Percentiles rank a stretch among this genome's conserved stretches.
These are phyloP conservation scores for Vicugna pacos DNA, from an alignment of 2,113 vertebrate genomes.

Conservation along the genomic window DNA sequence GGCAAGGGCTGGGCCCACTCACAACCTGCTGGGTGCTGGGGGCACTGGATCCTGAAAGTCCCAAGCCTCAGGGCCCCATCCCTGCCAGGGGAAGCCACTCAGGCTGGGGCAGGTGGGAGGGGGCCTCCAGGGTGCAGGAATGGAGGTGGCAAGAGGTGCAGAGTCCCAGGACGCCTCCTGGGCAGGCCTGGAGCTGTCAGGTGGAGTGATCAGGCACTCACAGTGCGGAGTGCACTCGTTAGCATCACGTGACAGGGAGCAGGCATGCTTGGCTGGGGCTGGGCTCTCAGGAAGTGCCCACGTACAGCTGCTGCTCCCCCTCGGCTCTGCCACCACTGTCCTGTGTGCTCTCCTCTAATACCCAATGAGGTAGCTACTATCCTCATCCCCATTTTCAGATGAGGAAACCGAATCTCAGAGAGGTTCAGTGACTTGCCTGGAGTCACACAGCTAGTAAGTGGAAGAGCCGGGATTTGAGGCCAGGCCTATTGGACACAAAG, in stretches of 20 bases:
- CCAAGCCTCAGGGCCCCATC: neutral
- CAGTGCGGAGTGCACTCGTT: rapidly evolving
- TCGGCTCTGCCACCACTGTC: neutral
- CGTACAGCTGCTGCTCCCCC: too few species aligned
- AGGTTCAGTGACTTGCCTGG: neutral
- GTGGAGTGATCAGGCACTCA: neutral
- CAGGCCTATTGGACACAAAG: neutral
- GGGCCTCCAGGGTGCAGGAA: neutral
- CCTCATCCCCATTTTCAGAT: neutral
- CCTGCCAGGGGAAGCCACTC: neutral
- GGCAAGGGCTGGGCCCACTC: neutral
- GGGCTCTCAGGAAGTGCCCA: too few species aligned
- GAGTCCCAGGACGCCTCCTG: neutral
- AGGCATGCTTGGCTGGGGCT: too few species aligned
- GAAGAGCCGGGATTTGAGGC: neutral
- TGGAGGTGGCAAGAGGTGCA: too few species aligned
- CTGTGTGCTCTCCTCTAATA: neutral
- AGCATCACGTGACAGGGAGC: neutral
- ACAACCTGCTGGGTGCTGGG: neutral
- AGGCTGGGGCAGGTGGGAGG: too few species aligned
- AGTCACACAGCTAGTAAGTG: neutral
- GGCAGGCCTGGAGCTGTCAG: neutral
- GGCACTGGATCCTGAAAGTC: too few species aligned
- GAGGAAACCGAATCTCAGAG: neutral
- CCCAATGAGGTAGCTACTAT: rapidly evolving